A percentile compares a stretch with the other conserved stretches of the same genome.
Conservation (phyloP, 1,140 invertebrate genomes). For the Stratiolaelaps scimitus region DNA sequence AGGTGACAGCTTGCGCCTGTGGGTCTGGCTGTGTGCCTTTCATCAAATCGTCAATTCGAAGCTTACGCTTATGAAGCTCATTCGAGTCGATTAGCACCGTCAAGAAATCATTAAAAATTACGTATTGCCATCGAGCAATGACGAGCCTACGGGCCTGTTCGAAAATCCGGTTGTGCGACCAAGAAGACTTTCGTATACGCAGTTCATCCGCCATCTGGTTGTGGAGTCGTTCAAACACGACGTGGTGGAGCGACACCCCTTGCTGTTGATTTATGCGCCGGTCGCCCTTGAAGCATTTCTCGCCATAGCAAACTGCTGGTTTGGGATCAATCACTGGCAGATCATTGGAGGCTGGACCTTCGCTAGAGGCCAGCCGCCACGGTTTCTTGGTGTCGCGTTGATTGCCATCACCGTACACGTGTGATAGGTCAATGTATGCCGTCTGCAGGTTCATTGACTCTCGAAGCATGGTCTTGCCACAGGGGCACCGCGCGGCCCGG, state of each 20-base stretch:
- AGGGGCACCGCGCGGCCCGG: background rate
- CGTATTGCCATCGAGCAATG: slow-evolving; percentile 2
- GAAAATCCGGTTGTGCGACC: background rate
- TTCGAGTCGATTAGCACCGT: background rate
- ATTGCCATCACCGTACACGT: background rate
- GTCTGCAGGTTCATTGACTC: background rate
- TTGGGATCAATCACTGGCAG: background rate
- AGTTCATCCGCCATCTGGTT: background rate
- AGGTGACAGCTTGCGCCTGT: background rate
- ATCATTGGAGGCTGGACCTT: background rate
- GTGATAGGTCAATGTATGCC: background rate
- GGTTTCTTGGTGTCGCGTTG: background rate
- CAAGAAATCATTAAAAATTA: background rate
- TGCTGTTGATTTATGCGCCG: background rate
- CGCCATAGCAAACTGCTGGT: background rate
- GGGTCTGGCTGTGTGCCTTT: background rate
- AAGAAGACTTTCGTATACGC: background rate
- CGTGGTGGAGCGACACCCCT: background rate
- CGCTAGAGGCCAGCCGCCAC: background rate
- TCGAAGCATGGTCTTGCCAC: background rate
- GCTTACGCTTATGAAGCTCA: background rate
- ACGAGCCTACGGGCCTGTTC: background rate
- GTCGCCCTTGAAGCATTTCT: slow-evolving; percentile 4
- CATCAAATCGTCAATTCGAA: slow-evolving; percentile 2
- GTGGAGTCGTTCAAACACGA: background rate